Base-by-base conservation (phyloP, 2,113 vertebrate genomes). In the Platysternon megacephalum region DNA sequence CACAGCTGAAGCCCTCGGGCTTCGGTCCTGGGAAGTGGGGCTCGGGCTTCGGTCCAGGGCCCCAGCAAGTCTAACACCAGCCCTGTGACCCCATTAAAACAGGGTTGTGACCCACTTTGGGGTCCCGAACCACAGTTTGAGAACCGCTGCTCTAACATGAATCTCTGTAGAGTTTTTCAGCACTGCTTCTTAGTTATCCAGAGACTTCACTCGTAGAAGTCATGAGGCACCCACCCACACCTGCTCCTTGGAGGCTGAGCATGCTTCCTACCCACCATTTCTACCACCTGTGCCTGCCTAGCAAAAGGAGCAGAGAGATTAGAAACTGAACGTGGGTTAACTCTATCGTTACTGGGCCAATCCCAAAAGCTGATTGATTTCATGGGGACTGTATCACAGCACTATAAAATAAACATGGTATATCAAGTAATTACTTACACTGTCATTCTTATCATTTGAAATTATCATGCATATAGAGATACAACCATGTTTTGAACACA, bases 201-300 rank as follows among this genome's bases (percentile, higher is more conserved):
- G 0, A 5, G 21, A 3, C 0, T 0, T 22, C 6, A 7, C 0
- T 0, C 48, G 4, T 5, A 42, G 55, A 24, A 29, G 21, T 24
- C 1, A 1, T 58, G 85, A 74, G 65, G 80, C 14, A 1, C 1
- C 0, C 16, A 51, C 44, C 22, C 0, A 0, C 26, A 1, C 7
- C 1, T 83, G 48, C 56, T 58, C 83, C 12, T 1, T 17, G 68
- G 78, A 17, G 56, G 53, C 21, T 78, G 68, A 13, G 39, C 42
- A 22, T 16, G 2, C 4, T 84, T 95, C 79, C 29, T 58, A 39
- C n/a, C 35, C 16, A 0, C 61, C 10, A 87, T 76, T 55, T 32
- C 12, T 2, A 2, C 39, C 39, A 49, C 46, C 6, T 42, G 68
- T 72, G 68, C 8, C 58, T 90, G 76, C 5, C 86, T 91, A 26